Base-by-base conservation (phyloP, 2,888 invertebrate genomes). In the Acheta domesticus region DNA sequence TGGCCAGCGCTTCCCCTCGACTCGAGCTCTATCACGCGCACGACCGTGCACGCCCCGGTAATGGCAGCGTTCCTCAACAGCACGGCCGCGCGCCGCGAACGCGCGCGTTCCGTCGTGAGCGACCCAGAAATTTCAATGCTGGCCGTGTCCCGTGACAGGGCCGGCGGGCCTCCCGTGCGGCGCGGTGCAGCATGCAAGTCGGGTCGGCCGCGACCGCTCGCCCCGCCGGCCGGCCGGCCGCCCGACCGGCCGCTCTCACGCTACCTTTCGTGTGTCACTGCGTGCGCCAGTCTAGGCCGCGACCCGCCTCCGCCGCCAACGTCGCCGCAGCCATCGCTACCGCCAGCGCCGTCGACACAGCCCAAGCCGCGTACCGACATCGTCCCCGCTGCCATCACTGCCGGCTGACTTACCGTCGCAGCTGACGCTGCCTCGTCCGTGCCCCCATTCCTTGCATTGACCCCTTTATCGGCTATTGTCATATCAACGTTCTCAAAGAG, bases 101-200 rank as follows among this genome's bases (percentile, higher is more conserved):
- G 36, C 36, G 36, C 36, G 36, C 36, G 36, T 36, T 36, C 36
- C 36, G 36, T 36, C 36, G 36, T 36, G 62, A n/a, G 62, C 62
- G n/a, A 62, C 62, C 16, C 62, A n/a, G 62, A n/a, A 19, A 62
- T 62, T 62, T 62, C 62, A 62, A 62, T n/a, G 62, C 62, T 62
- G 62, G 16, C n/a, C 16, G 62, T 19, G 16, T 62, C n/a, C n/a
- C 62, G 62, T 62, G 62, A 14, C 62, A n/a, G 62, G 4, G 62
- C 62, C n/a, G 16, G 62, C 16, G 62, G 62, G 62, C 62, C 62
- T 62, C 16, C 62, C 62, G 62, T 62, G 62, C 62, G 16, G 16
- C 62, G 62, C 62, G 62, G 62, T 62, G 62, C 62, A 62, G 62
- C 62, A 62, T 62, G 62, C 62, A 62, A 62, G 62, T 62, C 62